Evolutionary conservation across 1,140 invertebrate species (phyloP).

Genomic region (Whitmania pigra): DNA sequence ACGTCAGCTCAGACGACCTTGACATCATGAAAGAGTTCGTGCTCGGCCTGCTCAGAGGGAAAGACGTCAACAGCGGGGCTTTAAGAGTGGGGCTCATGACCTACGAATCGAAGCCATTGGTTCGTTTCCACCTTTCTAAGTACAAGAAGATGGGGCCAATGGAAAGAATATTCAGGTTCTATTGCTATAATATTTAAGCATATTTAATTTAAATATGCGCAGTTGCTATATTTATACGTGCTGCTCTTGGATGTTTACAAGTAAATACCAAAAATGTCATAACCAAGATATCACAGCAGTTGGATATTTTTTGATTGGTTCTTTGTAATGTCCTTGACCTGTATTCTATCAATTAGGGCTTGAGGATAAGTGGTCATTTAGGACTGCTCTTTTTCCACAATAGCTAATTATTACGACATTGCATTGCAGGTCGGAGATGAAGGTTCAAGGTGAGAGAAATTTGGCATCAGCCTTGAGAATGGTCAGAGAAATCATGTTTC

Average conservation of each 20-base stretch:
- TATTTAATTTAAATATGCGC: not conserved
- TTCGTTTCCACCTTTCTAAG: conserved; percentile 15
- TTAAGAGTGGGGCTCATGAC: conserved; percentile 19
- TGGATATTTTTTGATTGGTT: too few species aligned
- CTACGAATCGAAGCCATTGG: not conserved
- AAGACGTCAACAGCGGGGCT: conserved; percentile 15
- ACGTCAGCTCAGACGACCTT: not conserved
- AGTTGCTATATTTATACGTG: not conserved
- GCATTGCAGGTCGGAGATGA: not conserved
- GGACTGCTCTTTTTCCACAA: too few species aligned
- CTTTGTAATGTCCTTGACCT: too few species aligned
- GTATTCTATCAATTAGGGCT: too few species aligned
- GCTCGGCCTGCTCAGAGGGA: conserved; percentile 11
- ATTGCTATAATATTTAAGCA: not conserved
- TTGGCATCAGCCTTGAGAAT: conserved; percentile 15
- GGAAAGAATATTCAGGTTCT: not conserved
- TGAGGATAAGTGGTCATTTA: too few species aligned
- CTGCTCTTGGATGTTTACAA: not conserved
- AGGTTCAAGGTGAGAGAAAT: conserved; percentile 16
- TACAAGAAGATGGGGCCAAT: conserved; percentile 9
- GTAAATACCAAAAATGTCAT: not conserved
- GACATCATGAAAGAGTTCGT: conserved; percentile 13
- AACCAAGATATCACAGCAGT: too few species aligned
- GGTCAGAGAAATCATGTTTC: conserved; percentile 17
- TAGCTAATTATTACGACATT: too few species aligned